Evolutionary conservation across 2,888 invertebrate species (phyloP), one percentile per base, ranked within the genome.

Genomic region (Thecocarcelia acutangulata): DNA sequence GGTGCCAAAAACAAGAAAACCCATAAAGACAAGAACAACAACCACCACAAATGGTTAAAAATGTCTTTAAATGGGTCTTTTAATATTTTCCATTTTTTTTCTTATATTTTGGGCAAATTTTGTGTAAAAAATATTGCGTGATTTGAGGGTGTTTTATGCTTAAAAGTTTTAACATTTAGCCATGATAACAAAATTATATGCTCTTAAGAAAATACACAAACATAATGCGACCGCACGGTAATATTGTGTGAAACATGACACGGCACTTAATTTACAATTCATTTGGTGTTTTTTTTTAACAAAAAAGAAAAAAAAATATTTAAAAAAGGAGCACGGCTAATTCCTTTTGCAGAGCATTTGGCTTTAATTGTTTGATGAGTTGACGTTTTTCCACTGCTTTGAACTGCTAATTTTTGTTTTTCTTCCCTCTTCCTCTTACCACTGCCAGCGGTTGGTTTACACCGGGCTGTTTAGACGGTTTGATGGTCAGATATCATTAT

Each of bases 211-310:
- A 54, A 48, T 21, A 48, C 68, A 75, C 80, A 63, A 69, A 83
- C 33, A 33, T 8, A 33, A 8, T 9, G 8, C 33, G 33, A 33
- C 64, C 70, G 61, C 82, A 74, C 82, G 83, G 84, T 84, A 84
- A 84, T 86, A 85, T 86, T 86, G 82, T 85, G 85, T 86, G 86
- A 86, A 87, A 86, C 86, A 87, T 87, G 86, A 87, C 86, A 86
- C 87, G 86, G 85, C 86, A 87, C 86, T 88, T 88, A 88, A 87
- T 88, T 88, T 87, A 86, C 86, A 87, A 88, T 88, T 88, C 88
- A 88, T 87, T 88, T 86, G 86, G 85, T 86, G 85, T 33, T 59
- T 66, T 73, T 74, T 52, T 24, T 77, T 80, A 83, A 33, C 33
- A 33, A 33, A 5, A 33, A 33, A 3, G 8, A 8, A 9, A 33